These are phyloP conservation scores for Fistularia commersonii DNA, from an alignment of 2,797 vertebrate species.

Conservation along the genomic window DNA sequence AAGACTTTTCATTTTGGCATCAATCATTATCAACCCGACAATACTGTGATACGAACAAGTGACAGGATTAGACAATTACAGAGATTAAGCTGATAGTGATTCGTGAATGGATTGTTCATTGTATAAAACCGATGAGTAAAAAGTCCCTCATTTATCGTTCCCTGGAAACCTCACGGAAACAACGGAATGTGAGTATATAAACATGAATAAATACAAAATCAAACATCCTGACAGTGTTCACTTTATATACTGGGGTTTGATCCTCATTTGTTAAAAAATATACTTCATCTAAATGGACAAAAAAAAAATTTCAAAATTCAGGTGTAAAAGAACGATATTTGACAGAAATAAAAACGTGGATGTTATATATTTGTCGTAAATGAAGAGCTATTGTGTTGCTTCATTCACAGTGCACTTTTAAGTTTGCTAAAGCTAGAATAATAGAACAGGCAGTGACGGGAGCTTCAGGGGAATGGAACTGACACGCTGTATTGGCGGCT, in stretches of 20 bases:
- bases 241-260: conserved; percentile 31
- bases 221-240: conserved; percentile 20
- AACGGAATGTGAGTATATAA: conserved; percentile 35
- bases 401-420: conserved; percentile 40
- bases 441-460: conserved; percentile 25
- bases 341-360: conserved; percentile 38
- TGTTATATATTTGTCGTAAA: conserved; percentile 38
- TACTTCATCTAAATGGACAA: conserved; percentile 27
- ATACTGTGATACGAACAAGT: not conserved
- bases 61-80: not conserved
- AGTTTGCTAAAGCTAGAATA: conserved; percentile 34
- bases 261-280: conserved; percentile 39
- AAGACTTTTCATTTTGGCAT: no score
- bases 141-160: conserved; percentile 60
- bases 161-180: conserved; percentile 39
- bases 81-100: not conserved
- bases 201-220: conserved; percentile 59
- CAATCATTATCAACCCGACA: no score
- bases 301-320: conserved; percentile 31
- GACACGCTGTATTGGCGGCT: conserved; percentile 1
- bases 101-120: no score
- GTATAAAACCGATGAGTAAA: conserved; percentile 35
- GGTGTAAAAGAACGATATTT: conserved; percentile 28
- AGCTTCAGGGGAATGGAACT: conserved; percentile 15
- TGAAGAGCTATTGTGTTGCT: conserved; percentile 31